Conservation (phyloP, 2,113 vertebrate genomes). For the Delphinus delphis region DNA sequence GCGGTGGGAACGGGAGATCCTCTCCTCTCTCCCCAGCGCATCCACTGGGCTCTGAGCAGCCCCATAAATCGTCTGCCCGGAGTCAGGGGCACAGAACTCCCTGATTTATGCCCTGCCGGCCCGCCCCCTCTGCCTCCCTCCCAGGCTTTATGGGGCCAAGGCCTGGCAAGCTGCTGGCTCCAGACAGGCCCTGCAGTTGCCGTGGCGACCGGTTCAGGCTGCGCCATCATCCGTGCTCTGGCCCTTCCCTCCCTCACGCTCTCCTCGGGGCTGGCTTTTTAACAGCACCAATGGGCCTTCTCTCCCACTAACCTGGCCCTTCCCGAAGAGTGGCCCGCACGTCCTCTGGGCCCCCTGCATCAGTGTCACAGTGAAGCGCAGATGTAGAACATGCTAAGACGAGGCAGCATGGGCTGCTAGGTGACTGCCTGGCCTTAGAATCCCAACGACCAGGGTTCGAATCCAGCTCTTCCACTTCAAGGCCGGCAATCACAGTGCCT, state of each 20-base stretch:
- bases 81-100: conserved; percentile 76
- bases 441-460: fast-evolving
- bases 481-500: background rate
- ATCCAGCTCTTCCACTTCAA: background rate
- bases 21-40: conserved; percentile 47
- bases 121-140: conserved; percentile 65
- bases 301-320: background rate
- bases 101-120: conserved; percentile 74
- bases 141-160: conserved; percentile 68
- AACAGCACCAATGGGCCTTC: background rate
- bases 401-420: background rate
- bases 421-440: background rate
- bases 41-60: conserved; percentile 59
- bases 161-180: conserved; percentile 74
- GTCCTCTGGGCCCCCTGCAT: fast-evolving
- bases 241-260: background rate
- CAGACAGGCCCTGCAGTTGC: conserved; percentile 71
- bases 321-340: fast-evolving
- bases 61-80: conserved; percentile 77
- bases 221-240: background rate
- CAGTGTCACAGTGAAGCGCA: background rate
- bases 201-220: conserved; percentile 63
- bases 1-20: conserved; percentile 70
- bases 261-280: background rate
- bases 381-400: background rate